Percentiles rank a stretch among this genome's conserved stretches.
Evolutionary conservation across 2,888 invertebrate genomes (phyloP).

Genomic region (Lepidocyrtinus sp.): DNA sequence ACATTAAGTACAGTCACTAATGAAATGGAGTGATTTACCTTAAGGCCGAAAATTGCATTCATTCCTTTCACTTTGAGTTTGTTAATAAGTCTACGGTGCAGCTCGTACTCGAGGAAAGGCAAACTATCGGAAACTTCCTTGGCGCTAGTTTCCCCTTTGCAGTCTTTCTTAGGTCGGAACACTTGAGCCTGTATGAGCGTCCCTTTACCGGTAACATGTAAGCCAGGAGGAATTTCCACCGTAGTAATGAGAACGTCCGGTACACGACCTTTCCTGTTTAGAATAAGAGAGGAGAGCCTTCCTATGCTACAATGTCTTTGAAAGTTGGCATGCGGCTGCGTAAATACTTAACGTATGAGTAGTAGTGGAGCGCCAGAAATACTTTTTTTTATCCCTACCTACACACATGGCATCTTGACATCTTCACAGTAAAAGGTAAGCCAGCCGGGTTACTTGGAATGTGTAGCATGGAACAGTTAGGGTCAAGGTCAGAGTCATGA

Average conservation of each 20-base stretch:
- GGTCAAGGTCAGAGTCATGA: conserved; percentile 65
- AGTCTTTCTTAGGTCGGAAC: conserved; percentile 83
- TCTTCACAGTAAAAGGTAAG: conserved; percentile 82
- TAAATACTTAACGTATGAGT: not conserved
- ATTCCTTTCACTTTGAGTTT: conserved; percentile 94
- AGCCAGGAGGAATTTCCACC: conserved; percentile 84
- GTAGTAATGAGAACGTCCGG: conserved; percentile 93
- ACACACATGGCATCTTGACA: conserved; percentile 82
- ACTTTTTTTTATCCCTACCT: conserved; percentile 74
- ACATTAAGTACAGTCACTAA: not conserved
- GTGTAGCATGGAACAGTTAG: conserved; percentile 80
- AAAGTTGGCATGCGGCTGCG: too few relatives aligned
- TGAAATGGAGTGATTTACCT: conserved; percentile 73
- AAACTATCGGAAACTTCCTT: conserved; percentile 95
- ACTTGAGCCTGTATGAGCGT: conserved; percentile 83
- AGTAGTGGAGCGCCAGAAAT: not conserved
- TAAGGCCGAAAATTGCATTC: conserved; percentile 93
- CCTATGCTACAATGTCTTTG: too few relatives aligned
- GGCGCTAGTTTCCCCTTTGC: conserved; percentile 87
- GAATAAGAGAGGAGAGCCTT: too few relatives aligned
- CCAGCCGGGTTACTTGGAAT: conserved; percentile 83
- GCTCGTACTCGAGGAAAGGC: conserved; percentile 96
- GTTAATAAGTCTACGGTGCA: conserved; percentile 91
- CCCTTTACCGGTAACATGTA: conserved; percentile 82
- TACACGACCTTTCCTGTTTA: conserved; percentile 83